phyloP scores from a whole-genome alignment of 2,888 invertebrate genomes.

The Encarsia formosa region DNA sequence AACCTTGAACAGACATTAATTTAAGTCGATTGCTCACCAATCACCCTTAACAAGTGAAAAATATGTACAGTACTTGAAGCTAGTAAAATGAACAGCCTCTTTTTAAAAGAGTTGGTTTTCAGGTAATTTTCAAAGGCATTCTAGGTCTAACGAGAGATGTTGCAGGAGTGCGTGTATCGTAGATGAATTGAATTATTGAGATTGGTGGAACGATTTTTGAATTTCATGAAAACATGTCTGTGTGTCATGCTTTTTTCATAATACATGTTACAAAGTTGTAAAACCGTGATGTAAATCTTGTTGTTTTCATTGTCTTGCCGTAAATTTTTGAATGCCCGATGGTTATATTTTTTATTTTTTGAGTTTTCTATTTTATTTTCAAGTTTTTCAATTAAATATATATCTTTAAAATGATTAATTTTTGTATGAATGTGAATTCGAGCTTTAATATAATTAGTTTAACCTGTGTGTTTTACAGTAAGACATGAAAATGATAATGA shows the following conservation, averaged over 20 bases:
- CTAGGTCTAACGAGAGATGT: conserved; percentile 41
- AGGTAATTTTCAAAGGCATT: conserved; percentile 49
- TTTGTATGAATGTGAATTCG: neutral
- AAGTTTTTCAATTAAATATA: neutral
- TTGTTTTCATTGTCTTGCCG: conserved; percentile 19
- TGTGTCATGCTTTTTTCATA: conserved; percentile 27
- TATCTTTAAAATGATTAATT: neutral
- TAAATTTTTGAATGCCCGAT: no score
- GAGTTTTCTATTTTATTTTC: neutral
- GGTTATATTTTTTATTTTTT: no score
- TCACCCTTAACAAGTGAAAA: conserved; percentile 27
- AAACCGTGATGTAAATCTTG: conserved; percentile 16
- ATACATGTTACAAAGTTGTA: conserved; percentile 22
- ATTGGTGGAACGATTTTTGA: conserved; percentile 17
- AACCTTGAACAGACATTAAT: conserved; percentile 16
- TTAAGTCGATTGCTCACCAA: conserved; percentile 29
- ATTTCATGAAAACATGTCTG: conserved; percentile 23
- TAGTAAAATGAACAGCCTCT: conserved; percentile 38
- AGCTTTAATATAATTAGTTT: conserved; percentile 10
- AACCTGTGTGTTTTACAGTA: conserved; percentile 30
- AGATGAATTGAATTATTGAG: conserved; percentile 19
- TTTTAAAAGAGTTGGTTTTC: conserved; percentile 48
- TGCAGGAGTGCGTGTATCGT: conserved; percentile 37
- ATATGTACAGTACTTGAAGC: conserved; percentile 41
- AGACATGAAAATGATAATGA: conserved; percentile 20